Evolutionary conservation across 2,797 vertebrate species (phyloP).

Genomic region (Sebastolobus altivelis): DNA sequence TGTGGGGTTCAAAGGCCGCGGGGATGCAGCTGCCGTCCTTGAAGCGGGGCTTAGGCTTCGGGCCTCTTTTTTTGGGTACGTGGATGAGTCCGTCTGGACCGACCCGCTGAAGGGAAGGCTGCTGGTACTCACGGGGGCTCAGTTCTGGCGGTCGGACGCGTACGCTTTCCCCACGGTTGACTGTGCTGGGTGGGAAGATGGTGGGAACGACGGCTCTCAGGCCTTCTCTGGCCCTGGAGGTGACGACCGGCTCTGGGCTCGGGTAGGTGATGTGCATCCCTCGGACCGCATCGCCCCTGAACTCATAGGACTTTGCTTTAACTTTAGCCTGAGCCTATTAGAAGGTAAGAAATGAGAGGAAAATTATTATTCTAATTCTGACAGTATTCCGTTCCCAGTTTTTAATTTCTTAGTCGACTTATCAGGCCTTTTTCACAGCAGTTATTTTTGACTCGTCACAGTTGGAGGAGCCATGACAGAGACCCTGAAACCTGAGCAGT

Average conservation of each 20-base stretch:
- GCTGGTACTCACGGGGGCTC: conserved; percentile 60
- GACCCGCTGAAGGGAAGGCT: conserved; percentile 62
- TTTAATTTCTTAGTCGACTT: not conserved
- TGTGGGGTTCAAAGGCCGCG: conserved; percentile 73
- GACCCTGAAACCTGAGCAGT: conserved; percentile 7
- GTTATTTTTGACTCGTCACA: not conserved
- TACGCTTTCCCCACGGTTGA: conserved; percentile 87
- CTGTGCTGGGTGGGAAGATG: conserved; percentile 88
- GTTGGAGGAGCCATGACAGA: not conserved
- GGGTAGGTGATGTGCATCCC: conserved; percentile 91
- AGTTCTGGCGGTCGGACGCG: conserved; percentile 84
- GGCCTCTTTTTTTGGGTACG: conserved; percentile 90
- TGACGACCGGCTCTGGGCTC: conserved; percentile 87
- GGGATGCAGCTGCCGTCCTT: conserved; percentile 79
- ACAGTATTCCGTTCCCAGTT: not conserved
- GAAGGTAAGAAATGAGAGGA: conserved; percentile 13
- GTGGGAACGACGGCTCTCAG: conserved; percentile 92
- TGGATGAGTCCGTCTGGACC: conserved; percentile 66
- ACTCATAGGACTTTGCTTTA: conserved; percentile 94
- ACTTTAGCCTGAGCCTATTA: conserved; percentile 93
- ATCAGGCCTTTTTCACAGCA: not conserved
- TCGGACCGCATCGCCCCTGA: conserved; percentile 90
- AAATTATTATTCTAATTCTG: not conserved
- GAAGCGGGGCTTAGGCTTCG: conserved; percentile 89
- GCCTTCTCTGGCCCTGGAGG: conserved; percentile 92